Evolutionary conservation across 2,888 invertebrate species (phyloP).

Genomic region (Ormia ochracea): DNA sequence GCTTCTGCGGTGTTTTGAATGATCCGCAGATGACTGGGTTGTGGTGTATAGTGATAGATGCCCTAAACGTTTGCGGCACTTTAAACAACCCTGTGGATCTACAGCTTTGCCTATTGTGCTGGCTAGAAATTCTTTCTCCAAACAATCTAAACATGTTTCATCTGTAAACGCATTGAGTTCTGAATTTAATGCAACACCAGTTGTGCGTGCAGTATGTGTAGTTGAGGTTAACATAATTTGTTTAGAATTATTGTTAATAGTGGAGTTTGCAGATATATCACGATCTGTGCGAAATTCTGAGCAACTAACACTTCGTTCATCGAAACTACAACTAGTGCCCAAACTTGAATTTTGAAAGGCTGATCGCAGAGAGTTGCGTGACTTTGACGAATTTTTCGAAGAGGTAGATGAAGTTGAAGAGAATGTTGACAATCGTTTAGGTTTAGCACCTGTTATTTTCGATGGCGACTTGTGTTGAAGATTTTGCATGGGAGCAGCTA

Average conservation of each 20-base stretch:
- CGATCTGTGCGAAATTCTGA: constrained; percentile 69
- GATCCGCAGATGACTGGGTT: constrained; percentile 33
- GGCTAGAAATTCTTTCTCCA: constrained; percentile 75
- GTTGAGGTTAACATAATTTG: constrained; percentile 55
- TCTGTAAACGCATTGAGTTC: constrained; percentile 67
- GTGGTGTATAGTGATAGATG: constrained; percentile 42
- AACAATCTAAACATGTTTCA: constrained; percentile 74
- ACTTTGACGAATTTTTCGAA: constrained; percentile 69
- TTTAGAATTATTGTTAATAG: constrained; percentile 48
- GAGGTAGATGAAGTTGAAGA: constrained; percentile 69
- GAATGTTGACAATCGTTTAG: constrained; percentile 71
- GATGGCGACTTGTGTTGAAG: constrained; percentile 40
- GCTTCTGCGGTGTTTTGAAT: constrained; percentile 55
- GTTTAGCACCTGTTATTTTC: constrained; percentile 71
- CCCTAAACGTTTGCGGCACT: constrained; percentile 70
- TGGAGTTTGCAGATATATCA: constrained; percentile 52
- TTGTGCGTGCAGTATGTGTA: constrained; percentile 62
- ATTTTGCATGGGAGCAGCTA: constrained; percentile 32
- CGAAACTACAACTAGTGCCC: constrained; percentile 67
- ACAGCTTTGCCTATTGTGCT: constrained; percentile 74
- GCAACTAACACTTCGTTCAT: constrained; percentile 73
- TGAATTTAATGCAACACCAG: constrained; percentile 41
- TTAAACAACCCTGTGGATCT: constrained; percentile 71
- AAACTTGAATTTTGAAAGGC: constrained; percentile 56
- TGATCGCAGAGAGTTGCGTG: constrained; percentile 69